These are phyloP conservation scores for Euura saliciscinereae DNA, from an alignment of 1,140 invertebrate species.

Conservation along the genomic window DNA sequence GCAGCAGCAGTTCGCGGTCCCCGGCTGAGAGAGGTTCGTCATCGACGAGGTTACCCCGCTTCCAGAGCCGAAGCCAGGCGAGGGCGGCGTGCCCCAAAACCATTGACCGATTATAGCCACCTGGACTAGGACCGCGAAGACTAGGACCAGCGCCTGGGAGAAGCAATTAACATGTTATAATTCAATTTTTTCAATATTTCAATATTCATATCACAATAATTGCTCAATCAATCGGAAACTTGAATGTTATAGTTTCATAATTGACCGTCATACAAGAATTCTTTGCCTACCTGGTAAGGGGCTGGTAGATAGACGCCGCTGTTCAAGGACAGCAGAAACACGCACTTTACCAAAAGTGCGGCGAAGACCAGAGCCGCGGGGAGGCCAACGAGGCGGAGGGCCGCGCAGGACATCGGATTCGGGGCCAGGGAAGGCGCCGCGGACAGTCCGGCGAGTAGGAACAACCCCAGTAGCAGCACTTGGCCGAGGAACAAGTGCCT, in stretches of 20 bases:
- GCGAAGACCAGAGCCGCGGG: constrained; percentile 90
- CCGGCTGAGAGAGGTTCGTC: not conserved
- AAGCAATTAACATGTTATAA: too few relatives aligned
- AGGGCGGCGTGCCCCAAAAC: constrained; percentile 62
- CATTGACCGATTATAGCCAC: constrained; percentile 88
- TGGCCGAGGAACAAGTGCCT: constrained; percentile 91
- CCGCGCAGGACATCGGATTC: constrained; percentile 80
- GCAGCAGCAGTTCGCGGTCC: constrained; percentile 32
- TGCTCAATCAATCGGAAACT: not conserved
- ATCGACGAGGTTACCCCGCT: not conserved
- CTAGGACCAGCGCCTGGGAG: constrained; percentile 76
- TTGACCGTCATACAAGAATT: not conserved
- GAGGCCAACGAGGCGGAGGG: constrained; percentile 84
- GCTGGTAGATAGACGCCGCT: constrained; percentile 92
- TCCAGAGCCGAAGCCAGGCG: not conserved
- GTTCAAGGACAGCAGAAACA: constrained; percentile 90
- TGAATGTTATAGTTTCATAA: not conserved
- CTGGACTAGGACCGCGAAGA: constrained; percentile 89
- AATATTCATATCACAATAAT: too few relatives aligned
- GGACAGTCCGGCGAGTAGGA: constrained; percentile 80
- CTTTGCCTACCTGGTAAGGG: constrained; percentile 72
- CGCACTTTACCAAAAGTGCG: constrained; percentile 90
- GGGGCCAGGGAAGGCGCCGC: constrained; percentile 82
- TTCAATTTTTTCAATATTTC: too few relatives aligned
- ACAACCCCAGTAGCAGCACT: constrained; percentile 85